Conservation (phyloP, 1,140 invertebrate genomes). For the Sycophaga agraensis region DNA sequence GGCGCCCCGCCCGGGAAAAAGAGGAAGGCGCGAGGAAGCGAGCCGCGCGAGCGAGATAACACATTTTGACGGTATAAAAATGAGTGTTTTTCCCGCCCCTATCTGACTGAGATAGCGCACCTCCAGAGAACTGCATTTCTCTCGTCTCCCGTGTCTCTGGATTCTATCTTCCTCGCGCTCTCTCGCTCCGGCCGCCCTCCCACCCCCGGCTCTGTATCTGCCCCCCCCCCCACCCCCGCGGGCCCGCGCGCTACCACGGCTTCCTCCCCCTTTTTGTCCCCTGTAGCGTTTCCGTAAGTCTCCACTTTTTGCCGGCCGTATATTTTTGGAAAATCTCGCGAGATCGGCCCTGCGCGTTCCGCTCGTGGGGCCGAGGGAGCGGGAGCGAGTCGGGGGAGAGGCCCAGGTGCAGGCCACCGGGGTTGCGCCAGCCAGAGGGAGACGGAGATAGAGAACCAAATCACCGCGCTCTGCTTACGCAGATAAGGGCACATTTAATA, state of each 20-base stretch:
- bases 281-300: constrained; percentile 20
- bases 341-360: not conserved
- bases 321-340: constrained; percentile 26
- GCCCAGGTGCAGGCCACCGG: no score
- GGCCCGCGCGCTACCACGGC: not conserved
- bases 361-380: not conserved
- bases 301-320: constrained; percentile 18
- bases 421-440: no score
- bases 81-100: constrained; percentile 52
- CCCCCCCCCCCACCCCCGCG: not conserved
- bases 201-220: not conserved
- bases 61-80: constrained; percentile 56
- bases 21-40: constrained; percentile 20
- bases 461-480: not conserved
- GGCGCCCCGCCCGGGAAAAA: constrained; percentile 19
- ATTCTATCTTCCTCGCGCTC: constrained; percentile 14
- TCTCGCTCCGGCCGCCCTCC: not conserved
- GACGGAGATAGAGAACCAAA: not conserved
- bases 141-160: constrained; percentile 20
- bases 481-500: constrained; percentile 13
- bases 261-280: not conserved
- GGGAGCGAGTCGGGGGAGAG: no score
- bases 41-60: constrained; percentile 45
- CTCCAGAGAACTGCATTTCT: constrained; percentile 36
- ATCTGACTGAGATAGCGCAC: constrained; percentile 45